A percentile compares a stretch with the other conserved stretches of the same genome.
These are phyloP conservation scores for Diorhabda elongata DNA, from an alignment of 1,140 invertebrate genomes.

Conservation along the genomic window DNA sequence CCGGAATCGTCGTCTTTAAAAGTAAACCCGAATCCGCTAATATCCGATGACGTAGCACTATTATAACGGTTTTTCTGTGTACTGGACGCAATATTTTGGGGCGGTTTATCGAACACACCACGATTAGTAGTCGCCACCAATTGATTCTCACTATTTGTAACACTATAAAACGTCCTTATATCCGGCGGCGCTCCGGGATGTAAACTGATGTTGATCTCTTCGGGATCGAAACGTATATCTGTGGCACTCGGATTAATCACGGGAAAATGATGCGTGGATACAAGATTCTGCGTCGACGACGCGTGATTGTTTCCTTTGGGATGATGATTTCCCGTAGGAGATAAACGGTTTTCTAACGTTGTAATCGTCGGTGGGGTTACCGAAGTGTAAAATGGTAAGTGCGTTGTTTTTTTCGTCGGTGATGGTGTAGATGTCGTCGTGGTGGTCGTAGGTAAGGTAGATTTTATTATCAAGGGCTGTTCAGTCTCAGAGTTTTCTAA, in stretches of 20 bases:
- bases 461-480: conserved; percentile 34
- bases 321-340: background rate
- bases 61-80: conserved; percentile 19
- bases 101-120: conserved; percentile 12
- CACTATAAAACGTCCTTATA: conserved; percentile 38
- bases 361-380: conserved; percentile 33
- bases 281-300: conserved; percentile 17
- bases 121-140: conserved; percentile 22
- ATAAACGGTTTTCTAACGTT: conserved; percentile 16
- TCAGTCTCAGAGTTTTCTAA: conserved; percentile 41
- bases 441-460: conserved; percentile 38
- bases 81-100: background rate
- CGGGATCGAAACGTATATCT: conserved; percentile 45
- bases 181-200: conserved; percentile 39
- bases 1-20: conserved; percentile 25
- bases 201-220: conserved; percentile 45
- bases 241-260: conserved; percentile 28
- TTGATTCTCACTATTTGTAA: conserved; percentile 22
- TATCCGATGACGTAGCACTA: conserved; percentile 26
- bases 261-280: conserved; percentile 37
- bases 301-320: background rate
- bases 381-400: conserved; percentile 9
- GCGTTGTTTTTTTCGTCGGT: background rate
- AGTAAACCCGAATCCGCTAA: conserved; percentile 30
- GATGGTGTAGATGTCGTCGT: conserved; percentile 29